phyloP scores from a whole-genome alignment of 1,140 invertebrate species.

The Pseudomyrmex pallidus region DNA sequence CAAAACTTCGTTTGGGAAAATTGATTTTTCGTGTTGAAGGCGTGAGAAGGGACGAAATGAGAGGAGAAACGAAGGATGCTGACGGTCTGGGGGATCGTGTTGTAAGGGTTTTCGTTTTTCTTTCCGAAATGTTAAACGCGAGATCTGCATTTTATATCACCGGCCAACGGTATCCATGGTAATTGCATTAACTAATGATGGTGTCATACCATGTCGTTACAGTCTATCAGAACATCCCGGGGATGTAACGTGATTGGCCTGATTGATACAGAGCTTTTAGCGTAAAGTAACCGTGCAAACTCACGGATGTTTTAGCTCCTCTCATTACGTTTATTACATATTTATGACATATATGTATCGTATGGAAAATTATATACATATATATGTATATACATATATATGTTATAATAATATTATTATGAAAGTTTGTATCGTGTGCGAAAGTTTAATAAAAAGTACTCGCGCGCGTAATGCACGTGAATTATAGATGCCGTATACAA shows the following conservation, averaged over 20 bases:
- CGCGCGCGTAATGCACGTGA: not conserved
- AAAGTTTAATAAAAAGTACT: not conserved
- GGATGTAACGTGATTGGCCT: conserved; percentile 4
- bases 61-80: not conserved
- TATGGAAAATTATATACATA: no score
- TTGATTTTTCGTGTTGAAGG: conserved; percentile 23
- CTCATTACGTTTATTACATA: not conserved
- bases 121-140: not conserved
- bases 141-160: conserved; percentile 12
- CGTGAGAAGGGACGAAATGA: not conserved
- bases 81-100: conserved; percentile 4
- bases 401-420: no score
- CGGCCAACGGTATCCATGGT: not conserved
- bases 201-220: conserved; percentile 1
- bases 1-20: conserved; percentile 39
- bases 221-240: not conserved
- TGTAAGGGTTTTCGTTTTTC: not conserved
- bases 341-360: not conserved
- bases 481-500: not conserved
- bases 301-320: not conserved
- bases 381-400: no score
- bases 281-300: not conserved
- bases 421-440: not conserved
- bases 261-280: conserved; percentile 32
- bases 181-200: conserved; percentile 8